phyloP scores from a whole-genome alignment of 2,797 vertebrate genomes.

The Varecia variegata region DNA sequence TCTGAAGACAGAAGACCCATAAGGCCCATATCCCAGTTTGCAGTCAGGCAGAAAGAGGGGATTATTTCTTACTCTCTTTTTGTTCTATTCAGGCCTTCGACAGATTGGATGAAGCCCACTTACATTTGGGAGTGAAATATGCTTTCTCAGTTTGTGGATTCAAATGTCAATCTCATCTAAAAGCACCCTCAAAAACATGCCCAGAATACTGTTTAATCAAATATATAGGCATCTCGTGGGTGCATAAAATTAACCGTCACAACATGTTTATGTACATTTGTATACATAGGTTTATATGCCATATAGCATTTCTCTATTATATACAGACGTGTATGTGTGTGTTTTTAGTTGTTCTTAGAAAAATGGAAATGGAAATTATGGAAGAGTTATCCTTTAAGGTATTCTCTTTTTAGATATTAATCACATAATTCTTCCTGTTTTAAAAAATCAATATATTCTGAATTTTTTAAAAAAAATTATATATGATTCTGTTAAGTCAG shows the following conservation, averaged over 20 bases:
- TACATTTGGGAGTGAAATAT: not conserved
- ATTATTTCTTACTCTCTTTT: not conserved
- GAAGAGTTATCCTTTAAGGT: not conserved
- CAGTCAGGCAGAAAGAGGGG: not conserved
- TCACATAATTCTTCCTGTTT: not conserved
- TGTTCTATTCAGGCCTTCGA: not conserved
- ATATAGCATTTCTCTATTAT: not conserved
- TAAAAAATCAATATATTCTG: not conserved
- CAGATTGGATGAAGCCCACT: not conserved
- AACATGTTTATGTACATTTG: not conserved
- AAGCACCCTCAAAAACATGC: not conserved
- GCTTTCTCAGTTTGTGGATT: not conserved
- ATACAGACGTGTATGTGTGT: rapidly evolving
- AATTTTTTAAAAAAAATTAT: not conserved
- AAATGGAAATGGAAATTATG: not conserved
- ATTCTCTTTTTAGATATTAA: not conserved
- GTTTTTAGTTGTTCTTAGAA: not conserved
- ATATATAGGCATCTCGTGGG: not conserved
- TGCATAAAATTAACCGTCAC: not conserved
- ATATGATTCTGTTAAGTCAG: not conserved
- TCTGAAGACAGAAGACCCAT: not conserved
- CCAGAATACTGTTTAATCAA: not conserved
- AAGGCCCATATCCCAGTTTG: not conserved
- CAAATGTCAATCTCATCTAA: not conserved
- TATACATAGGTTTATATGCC: not conserved